Evolutionary conservation across 2,797 vertebrate species (phyloP), one percentile per base, ranked within the genome.

Genomic region (Crocidura indochinensis): DNA sequence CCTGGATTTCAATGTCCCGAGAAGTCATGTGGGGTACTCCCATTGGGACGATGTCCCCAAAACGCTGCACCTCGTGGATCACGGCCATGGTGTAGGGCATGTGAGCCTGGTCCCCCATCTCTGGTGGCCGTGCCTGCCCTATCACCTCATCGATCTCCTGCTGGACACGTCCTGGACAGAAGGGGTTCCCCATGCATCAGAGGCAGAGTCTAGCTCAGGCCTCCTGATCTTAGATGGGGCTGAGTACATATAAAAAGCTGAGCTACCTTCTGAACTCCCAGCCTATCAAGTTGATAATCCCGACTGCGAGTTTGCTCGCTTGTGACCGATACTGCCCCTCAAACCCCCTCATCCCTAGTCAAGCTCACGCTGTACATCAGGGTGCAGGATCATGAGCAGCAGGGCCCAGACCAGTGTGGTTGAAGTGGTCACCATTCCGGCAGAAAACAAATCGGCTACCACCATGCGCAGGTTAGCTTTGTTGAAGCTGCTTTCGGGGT

Each of bases 401-500:
- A 99, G 60, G 3, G 91, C 98, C 99, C 99, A 99, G 51, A 94
- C 96, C 74, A 99, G 94, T 0, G 98, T 98, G 77, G 94, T 98
- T 0, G 98, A 79, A 1, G 95, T 6, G 5, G 97, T 96, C 91
- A 98, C 97, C 71, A 98, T 98, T 19, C 99, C 99, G 0, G 98
- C 99, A 11, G 8, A 0, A 49, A 99, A 96, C 87, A 99, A 96
- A 84, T 99, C 99, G 1, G 93, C 2, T 0, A 92, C 91, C 82
- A 98, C 97, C 22, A 98, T 0, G 4, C 95, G 68, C 92, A 99
- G 97, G 29, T 97, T 98, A 0, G 94, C 96, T 0, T 97, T 71
- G 82, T 96, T 98, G 97, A 99, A 99, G 78, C 98, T 98, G 0
- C 96, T 98, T 15, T 97, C 92, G 3, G 98, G 98, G 87, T 98